Conservation (phyloP, 2,113 vertebrate species). For the Upupa epops region DNA sequence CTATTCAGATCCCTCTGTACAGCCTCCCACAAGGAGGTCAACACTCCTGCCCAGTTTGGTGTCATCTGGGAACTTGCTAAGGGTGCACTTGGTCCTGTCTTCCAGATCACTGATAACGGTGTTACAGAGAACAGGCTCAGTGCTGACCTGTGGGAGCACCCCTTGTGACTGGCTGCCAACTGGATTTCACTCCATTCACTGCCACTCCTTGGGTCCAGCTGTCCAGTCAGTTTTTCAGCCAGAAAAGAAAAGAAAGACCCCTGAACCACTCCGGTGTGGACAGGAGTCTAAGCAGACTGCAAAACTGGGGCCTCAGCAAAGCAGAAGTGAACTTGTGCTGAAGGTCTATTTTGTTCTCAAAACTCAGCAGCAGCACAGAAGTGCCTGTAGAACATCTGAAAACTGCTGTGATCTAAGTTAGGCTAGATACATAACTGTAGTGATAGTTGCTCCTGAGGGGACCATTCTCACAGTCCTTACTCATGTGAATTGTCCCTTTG, state of each 20-base stretch:
- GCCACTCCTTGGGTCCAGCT: no score
- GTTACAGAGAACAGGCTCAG: no score
- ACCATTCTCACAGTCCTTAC: conserved; percentile 23
- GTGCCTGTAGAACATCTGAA: conserved; percentile 6
- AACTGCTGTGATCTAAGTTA: conserved; percentile 11
- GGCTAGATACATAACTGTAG: conserved; percentile 25
- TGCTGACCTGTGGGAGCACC: no score
- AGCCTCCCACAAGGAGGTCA: no score
- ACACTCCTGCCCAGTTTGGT: no score
- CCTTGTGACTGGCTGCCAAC: no score
- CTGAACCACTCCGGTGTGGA: background rate
- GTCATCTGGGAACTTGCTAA: no score
- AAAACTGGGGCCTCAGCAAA: background rate
- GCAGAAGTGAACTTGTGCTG: background rate
- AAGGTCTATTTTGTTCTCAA: conserved; percentile 30
- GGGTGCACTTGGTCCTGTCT: no score
- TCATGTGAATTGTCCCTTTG: conserved; percentile 41
- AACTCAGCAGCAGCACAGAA: conserved; percentile 10
- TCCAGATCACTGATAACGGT: no score
- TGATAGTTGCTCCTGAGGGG: conserved; percentile 51
- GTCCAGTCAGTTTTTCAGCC: no score
- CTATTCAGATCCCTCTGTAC: no score
- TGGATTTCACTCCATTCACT: no score
- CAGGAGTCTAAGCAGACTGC: background rate
- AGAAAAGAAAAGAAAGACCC: background rate